Evolutionary conservation across 2,797 vertebrate genomes (phyloP).

Genomic region (Melanotaenia maccullochi): DNA sequence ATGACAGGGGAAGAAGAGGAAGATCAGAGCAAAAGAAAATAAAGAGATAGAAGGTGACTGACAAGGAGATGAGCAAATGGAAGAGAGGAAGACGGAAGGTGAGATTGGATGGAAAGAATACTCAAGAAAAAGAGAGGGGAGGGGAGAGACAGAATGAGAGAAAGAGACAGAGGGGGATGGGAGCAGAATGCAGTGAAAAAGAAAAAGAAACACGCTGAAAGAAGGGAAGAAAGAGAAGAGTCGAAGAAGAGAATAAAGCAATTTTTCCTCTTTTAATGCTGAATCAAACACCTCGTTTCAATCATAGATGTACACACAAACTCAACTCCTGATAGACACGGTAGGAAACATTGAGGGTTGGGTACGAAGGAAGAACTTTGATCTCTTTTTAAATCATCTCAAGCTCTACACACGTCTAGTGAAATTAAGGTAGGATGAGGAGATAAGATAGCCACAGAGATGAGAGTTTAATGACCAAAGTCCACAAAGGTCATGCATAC

Average conservation of each 20-base stretch:
- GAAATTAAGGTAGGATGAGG: slow-evolving; percentile 10
- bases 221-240: slow-evolving; percentile 50
- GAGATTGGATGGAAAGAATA: slow-evolving; percentile 54
- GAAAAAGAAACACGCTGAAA: slow-evolving; percentile 56
- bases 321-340: slow-evolving; percentile 29
- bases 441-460: slow-evolving; percentile 14
- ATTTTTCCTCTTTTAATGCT: slow-evolving; percentile 9
- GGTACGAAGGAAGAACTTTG: slow-evolving; percentile 40
- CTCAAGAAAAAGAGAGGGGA: slow-evolving; percentile 49
- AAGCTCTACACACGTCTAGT: neutral
- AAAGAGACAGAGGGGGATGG: slow-evolving; percentile 68
- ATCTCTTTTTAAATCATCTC: slow-evolving; percentile 28
- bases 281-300: slow-evolving; percentile 24
- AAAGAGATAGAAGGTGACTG: slow-evolving; percentile 69
- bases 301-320: slow-evolving; percentile 16
- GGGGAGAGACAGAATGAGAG: slow-evolving; percentile 42
- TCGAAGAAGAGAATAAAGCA: slow-evolving; percentile 34
- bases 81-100: slow-evolving; percentile 37
- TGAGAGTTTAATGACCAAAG: slow-evolving; percentile 18
- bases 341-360: slow-evolving; percentile 26
- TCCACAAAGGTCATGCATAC: slow-evolving; percentile 35
- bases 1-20: slow-evolving; percentile 29
- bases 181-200: slow-evolving; percentile 78
- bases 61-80: slow-evolving; percentile 69
- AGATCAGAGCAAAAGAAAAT: slow-evolving; percentile 15